Evolutionary conservation across 1,140 invertebrate species (phyloP), one percentile per base, ranked within the genome.

Genomic region (Drosophila rufa): DNA sequence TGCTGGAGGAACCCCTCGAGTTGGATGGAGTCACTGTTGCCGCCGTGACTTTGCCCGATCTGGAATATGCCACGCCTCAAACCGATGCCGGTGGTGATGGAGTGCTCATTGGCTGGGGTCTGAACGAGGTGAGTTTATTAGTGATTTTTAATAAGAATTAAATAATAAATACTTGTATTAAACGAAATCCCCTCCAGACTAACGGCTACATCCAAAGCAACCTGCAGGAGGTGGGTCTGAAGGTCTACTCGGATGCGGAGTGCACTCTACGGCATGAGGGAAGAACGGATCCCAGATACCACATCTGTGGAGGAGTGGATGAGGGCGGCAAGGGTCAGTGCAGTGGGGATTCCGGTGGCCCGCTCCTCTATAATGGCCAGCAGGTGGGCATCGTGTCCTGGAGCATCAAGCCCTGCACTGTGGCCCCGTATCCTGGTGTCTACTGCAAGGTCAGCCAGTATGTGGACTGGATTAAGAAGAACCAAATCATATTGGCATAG

Each of bases 311-410:
- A 1, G 93, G 93, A 7, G 81, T 93, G 15, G 80, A 86, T 61
- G 93, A 92, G 51, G 93, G 93, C 4, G 93, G 93, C 19, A 93
- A 93, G 76, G 93, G 93, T n/a, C 93, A 93, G 67, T 94, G 93
- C 79, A 93, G 86, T 45, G 93, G 93, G 2, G 93, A 93, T 58
- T 93, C 93, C 1, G 94, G 94, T 12, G 94, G 93, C 11, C 93
- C 93, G 0, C 74, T 94, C 0, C n/a, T 93, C 15, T 76, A 75
- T 9, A 56, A 90, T 12, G 89, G 83, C 1, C 27, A 30, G 4
- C 92, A 93, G 62, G 84, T 92, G 30, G 93, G 93, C 6, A 91
- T 94, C 25, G 93, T 94, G 33, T 94, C 93, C 8, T 94, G 93
- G 93, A 93, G 93, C 47, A 61, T 90, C 9, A 93, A 93, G 61